These are phyloP conservation scores for Altica lythri DNA, from an alignment of 2,888 invertebrate genomes.

Conservation along the genomic window DNA sequence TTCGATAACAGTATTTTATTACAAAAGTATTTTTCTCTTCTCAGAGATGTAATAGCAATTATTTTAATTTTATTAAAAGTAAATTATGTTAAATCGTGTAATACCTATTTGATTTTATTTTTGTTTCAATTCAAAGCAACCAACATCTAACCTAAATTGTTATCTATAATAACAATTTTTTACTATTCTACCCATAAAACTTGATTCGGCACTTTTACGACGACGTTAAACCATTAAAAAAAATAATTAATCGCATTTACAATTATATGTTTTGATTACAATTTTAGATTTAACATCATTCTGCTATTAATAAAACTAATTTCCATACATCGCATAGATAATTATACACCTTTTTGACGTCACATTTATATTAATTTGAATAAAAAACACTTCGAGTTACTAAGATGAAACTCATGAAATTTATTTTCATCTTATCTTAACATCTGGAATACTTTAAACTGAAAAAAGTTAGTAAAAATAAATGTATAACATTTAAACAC, in stretches of 20 bases:
- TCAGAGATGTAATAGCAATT: too few species aligned
- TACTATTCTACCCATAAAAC: not conserved
- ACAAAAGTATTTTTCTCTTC: too few species aligned
- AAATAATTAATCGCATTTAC: constrained; percentile 2
- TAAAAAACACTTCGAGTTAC: not conserved
- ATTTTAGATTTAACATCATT: constrained; percentile 4
- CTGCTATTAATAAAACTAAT: constrained; percentile 4
- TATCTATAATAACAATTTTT: too few species aligned
- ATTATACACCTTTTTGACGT: constrained; percentile 4
- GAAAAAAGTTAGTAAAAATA: constrained; percentile 3
- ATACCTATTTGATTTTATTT: too few species aligned
- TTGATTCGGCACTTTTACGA: not conserved
- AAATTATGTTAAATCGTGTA: too few species aligned
- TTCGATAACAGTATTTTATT: too few species aligned
- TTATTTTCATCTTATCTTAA: constrained; percentile 1
- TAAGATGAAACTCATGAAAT: not conserved
- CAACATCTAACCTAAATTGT: too few species aligned
- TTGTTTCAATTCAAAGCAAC: too few species aligned
- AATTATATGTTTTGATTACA: constrained; percentile 4
- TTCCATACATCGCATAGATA: not conserved
- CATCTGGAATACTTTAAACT: not conserved
- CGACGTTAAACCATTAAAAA: constrained; percentile 1
- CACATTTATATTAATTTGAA: constrained; percentile 2
- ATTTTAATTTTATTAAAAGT: too few species aligned
- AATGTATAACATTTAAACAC: not conserved